phyloP scores from a whole-genome alignment of 2,113 vertebrate species.

The Oreochromis niloticus region DNA sequence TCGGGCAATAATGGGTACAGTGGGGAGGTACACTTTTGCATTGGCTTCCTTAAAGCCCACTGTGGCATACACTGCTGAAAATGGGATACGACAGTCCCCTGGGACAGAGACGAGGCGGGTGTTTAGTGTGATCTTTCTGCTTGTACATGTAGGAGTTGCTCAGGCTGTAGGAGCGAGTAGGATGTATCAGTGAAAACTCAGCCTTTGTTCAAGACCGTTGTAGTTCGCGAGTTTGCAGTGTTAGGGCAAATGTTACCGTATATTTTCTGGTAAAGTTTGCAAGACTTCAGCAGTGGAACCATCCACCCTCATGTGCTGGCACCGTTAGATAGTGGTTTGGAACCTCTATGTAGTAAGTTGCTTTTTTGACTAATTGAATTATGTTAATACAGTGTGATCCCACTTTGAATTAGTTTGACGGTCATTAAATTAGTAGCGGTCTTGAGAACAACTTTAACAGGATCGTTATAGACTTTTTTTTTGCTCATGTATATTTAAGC shows the following conservation, averaged over 20 bases:
- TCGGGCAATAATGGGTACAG: constrained; percentile 79
- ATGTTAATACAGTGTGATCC: background rate
- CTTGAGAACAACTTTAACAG: background rate
- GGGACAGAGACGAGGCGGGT: constrained; percentile 6
- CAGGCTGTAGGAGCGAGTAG: constrained; percentile 3
- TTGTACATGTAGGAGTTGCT: constrained; percentile 31
- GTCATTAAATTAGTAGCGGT: background rate
- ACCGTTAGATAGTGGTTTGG: background rate
- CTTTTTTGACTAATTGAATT: background rate
- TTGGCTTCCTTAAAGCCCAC: constrained; percentile 84
- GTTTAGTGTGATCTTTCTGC: background rate
- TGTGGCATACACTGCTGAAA: constrained; percentile 85
- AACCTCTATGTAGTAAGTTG: background rate
- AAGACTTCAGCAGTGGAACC: background rate
- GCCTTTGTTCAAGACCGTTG: background rate
- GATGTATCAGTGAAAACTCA: background rate
- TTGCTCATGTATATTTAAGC: rapidly evolving
- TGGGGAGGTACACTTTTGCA: constrained; percentile 76
- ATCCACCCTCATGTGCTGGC: background rate
- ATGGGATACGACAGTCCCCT: constrained; percentile 78
- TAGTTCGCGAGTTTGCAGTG: background rate
- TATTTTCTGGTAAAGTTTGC: background rate
- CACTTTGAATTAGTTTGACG: background rate
- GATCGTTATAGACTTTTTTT: background rate
- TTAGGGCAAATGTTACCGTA: background rate